Percentiles rank a stretch among this genome's conserved stretches.
These are phyloP conservation scores for human (Homo sapiens) DNA, from an alignment of 2,113 vertebrate genomes.

Conservation along the genomic window GRCh38 chr16:4137501-4138000, in stretches of 20 bases:
- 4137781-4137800: neutral
- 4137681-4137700: no score
- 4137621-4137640: no score
- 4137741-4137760: neutral
- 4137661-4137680: fast-evolving
- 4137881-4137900: neutral
- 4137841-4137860: neutral
- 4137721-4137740: no score
- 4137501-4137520: neutral
- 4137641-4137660: fast-evolving
- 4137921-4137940: neutral
- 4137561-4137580: neutral
- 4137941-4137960: neutral
- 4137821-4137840: neutral
- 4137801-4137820: neutral
- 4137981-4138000: neutral
- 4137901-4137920: neutral
- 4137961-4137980: neutral
- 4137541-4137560: neutral
- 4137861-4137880: neutral
- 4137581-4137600: no score
- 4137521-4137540: neutral
- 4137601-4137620: no score
- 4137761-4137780: neutral
- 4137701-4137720: no score